A percentile compares a stretch with the other conserved stretches of the same genome.
Evolutionary conservation across 2,113 vertebrate species (phyloP).

Genomic region (Rhombomys opimus): DNA sequence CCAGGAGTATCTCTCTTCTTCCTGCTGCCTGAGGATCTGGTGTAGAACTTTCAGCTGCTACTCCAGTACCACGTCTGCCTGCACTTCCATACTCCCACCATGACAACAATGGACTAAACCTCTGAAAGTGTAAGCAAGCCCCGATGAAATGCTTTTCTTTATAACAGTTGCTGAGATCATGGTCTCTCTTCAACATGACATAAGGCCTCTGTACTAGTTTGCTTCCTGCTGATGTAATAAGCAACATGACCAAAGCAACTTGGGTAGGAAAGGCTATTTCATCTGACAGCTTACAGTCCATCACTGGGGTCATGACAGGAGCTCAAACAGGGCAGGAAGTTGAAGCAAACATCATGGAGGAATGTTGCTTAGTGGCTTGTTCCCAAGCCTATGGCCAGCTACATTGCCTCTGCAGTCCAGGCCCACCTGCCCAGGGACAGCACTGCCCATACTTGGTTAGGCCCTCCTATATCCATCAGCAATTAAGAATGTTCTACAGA

Average conservation of each 20-base stretch:
- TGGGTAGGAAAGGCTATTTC: neutral
- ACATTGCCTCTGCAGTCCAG: neutral
- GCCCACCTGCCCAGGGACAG: neutral
- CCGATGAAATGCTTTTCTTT: neutral
- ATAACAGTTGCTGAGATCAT: neutral
- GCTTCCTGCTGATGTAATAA: neutral
- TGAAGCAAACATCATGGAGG: neutral
- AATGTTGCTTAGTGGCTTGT: neutral
- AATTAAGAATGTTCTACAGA: neutral
- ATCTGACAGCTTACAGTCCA: neutral
- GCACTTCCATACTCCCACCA: neutral
- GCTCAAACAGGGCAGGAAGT: neutral
- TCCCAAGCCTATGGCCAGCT: neutral
- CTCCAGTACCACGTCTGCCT: neutral
- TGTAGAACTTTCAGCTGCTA: neutral
- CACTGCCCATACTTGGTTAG: neutral
- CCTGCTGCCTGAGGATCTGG: neutral
- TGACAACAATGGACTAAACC: neutral
- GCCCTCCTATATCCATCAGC: neutral
- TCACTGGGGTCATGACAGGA: neutral
- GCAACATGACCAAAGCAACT: neutral
- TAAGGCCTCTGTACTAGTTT: neutral
- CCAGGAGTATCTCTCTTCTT: neutral
- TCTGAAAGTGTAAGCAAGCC: neutral
- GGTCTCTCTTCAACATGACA: neutral